These are phyloP conservation scores for Phylloscopus trochilus DNA, from an alignment of 2,113 vertebrate species.

Conservation along the genomic window DNA sequence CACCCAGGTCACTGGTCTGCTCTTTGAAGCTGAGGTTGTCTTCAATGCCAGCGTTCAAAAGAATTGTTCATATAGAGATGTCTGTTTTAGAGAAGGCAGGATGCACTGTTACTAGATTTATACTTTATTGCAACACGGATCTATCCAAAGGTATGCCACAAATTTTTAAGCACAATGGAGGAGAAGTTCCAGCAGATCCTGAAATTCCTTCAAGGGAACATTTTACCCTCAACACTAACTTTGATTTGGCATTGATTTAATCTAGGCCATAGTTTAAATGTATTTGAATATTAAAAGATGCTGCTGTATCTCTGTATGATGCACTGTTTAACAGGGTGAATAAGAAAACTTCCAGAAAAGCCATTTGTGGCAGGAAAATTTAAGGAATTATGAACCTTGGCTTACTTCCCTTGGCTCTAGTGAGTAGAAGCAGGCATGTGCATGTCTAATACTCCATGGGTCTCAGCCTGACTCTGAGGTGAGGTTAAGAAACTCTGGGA, in stretches of 20 bases:
- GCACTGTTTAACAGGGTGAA: not conserved
- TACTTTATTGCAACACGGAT: not conserved
- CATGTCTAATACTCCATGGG: not conserved
- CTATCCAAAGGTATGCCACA: not conserved
- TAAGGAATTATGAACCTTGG: not conserved
- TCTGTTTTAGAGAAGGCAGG: not conserved
- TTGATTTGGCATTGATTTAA: not conserved
- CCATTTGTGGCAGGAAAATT: not conserved
- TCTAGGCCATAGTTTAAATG: not conserved
- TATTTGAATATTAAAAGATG: not conserved
- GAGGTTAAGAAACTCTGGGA: not conserved
- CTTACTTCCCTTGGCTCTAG: not conserved
- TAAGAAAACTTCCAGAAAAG: not conserved
- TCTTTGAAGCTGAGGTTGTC: slow-evolving; percentile 33
- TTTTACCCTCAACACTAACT: not conserved
- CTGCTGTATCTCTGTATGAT: not conserved
- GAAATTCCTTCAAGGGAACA: not conserved
- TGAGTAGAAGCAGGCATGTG: not conserved
- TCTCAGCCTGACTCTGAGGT: not conserved
- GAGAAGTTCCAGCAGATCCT: not conserved
- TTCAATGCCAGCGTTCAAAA: not conserved
- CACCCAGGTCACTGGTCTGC: not conserved
- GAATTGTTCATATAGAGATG: not conserved
- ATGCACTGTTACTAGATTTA: not conserved
- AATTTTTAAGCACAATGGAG: not conserved